Evolutionary conservation across 2,797 vertebrate genomes (phyloP).

Genomic region (Buphagus erythrorhynchus): DNA sequence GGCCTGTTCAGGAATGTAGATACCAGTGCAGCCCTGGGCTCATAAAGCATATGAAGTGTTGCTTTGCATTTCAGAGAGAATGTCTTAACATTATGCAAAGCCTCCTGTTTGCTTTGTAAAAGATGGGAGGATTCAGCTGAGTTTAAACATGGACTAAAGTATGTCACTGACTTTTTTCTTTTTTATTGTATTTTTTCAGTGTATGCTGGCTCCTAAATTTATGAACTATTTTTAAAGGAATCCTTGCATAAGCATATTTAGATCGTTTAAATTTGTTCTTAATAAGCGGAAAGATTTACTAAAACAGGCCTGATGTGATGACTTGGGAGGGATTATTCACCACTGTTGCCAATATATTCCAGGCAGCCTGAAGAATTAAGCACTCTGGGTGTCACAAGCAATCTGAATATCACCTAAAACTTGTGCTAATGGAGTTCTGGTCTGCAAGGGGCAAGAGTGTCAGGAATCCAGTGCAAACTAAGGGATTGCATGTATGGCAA

Average conservation of each 20-base stretch:
- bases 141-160: background rate
- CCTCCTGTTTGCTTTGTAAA: background rate
- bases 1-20: background rate
- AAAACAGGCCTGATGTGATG: constrained; percentile 35
- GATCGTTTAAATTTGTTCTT: background rate
- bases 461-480: background rate
- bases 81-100: background rate
- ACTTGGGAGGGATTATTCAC: constrained; percentile 51
- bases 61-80: background rate
- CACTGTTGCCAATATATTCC: constrained; percentile 43
- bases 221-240: background rate
- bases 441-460: background rate
- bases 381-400: constrained; percentile 10
- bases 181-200: constrained; percentile 21
- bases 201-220: constrained; percentile 10
- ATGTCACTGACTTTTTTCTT: background rate
- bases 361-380: constrained; percentile 51
- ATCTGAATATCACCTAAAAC: background rate
- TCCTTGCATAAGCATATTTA: constrained; percentile 15
- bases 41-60: background rate
- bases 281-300: constrained; percentile 66
- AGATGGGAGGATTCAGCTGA: background rate
- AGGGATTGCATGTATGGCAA: background rate
- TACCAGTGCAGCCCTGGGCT: background rate
- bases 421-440: background rate